phyloP scores from a whole-genome alignment of 2,797 vertebrate genomes.

The Nyctibius grandis region DNA sequence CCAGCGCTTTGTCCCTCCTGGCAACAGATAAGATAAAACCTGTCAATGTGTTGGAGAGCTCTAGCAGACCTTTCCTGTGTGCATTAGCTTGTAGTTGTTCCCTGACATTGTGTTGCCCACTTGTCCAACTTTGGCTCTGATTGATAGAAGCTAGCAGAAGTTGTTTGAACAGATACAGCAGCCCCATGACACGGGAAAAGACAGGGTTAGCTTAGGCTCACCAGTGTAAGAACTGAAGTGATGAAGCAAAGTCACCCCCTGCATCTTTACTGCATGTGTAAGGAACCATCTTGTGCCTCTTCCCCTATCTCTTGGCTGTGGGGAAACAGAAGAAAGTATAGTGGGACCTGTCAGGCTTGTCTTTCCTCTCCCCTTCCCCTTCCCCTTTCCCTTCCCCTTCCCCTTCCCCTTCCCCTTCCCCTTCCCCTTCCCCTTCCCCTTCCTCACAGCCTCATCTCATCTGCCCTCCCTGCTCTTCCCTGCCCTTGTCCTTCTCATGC shows the following conservation, averaged over 20 bases:
- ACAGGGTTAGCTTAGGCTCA: background rate
- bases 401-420: background rate
- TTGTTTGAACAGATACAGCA: background rate
- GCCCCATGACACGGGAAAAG: background rate
- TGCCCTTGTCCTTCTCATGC: background rate
- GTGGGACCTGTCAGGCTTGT: background rate
- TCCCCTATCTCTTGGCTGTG: background rate
- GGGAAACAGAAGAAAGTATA: background rate
- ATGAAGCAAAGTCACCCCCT: background rate
- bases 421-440: background rate
- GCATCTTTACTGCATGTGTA: background rate
- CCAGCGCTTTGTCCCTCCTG: conserved; percentile 39
- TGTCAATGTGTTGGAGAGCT: conserved; percentile 40
- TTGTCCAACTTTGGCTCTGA: background rate
- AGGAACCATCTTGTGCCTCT: background rate
- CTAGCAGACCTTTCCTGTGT: conserved; percentile 24
- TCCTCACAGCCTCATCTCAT: background rate
- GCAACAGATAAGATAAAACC: conserved; percentile 55
- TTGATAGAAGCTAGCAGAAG: background rate
- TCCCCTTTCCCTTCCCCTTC: background rate
- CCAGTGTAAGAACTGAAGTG: background rate
- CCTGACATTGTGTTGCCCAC: background rate
- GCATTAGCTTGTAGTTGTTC: background rate
- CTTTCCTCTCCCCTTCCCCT: background rate
- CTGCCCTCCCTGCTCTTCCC: background rate